Conservation (phyloP, 2,888 invertebrate genomes). For the Thecophora atra region DNA sequence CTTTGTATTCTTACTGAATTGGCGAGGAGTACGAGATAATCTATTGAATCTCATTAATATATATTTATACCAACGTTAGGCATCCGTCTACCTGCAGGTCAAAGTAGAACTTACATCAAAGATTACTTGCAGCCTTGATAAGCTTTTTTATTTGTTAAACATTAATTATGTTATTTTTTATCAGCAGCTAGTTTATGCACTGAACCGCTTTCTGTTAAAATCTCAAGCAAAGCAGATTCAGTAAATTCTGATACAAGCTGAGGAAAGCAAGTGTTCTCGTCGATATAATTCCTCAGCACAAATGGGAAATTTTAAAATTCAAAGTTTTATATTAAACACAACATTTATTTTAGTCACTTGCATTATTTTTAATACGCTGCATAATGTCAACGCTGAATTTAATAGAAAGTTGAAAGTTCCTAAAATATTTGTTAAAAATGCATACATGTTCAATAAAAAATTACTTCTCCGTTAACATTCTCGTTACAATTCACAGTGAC, state of each 20-base stretch:
- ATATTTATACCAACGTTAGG: too few species aligned
- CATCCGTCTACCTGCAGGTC: too few species aligned
- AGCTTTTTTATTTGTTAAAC: too few species aligned
- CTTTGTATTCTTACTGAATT: too few species aligned
- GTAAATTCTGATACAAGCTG: conserved; percentile 8
- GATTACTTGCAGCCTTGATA: too few species aligned
- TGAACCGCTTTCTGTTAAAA: too few species aligned
- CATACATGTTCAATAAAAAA: neutral
- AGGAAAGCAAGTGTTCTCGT: neutral
- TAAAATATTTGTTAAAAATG: too few species aligned
- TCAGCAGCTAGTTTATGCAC: too few species aligned
- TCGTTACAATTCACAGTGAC: conserved; percentile 48
- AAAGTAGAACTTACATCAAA: too few species aligned
- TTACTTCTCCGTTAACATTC: neutral
- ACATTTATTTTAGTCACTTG: neutral
- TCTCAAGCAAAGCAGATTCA: neutral
- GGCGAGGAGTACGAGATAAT: too few species aligned
- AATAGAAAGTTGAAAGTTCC: conserved; percentile 3
- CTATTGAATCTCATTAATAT: too few species aligned
- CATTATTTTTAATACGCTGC: neutral
- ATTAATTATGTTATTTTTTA: too few species aligned
- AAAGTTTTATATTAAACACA: neutral
- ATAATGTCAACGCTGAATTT: conserved; percentile 3
- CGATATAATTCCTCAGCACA: neutral
- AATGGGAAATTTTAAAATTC: neutral